Conservation (phyloP, 2,888 invertebrate genomes). For the Julus scandinavius region DNA sequence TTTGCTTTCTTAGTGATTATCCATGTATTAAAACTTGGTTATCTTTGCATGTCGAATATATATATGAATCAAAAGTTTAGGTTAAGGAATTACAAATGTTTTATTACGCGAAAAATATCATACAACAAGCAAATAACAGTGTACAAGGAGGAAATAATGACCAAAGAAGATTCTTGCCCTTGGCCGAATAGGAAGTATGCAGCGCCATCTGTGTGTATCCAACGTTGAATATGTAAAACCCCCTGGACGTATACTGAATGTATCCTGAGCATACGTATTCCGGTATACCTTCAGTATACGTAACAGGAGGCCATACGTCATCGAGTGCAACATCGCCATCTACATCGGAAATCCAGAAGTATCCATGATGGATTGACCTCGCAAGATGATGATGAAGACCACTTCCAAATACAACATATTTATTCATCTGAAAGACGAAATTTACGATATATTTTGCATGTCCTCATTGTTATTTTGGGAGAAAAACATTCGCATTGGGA, state of each 20-base stretch:
- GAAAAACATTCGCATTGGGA: neutral
- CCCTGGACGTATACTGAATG: slow-evolving; percentile 99
- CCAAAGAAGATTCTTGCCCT: neutral
- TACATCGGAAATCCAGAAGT: neutral
- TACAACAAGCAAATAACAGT: neutral
- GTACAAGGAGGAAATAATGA: neutral
- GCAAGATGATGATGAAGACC: slow-evolving; percentile 11
- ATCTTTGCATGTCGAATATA: too few relatives aligned
- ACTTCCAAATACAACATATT: neutral
- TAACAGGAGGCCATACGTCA: slow-evolving; percentile 95
- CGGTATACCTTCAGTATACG: slow-evolving; percentile 99
- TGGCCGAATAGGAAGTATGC: neutral
- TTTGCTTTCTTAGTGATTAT: too few relatives aligned
- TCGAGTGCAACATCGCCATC: slow-evolving; percentile 54
- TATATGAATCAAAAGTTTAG: too few relatives aligned
- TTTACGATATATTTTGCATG: neutral
- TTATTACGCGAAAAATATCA: neutral
- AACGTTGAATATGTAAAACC: slow-evolving; percentile 68
- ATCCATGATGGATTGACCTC: neutral
- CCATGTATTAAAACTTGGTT: too few relatives aligned
- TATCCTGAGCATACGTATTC: slow-evolving; percentile 98
- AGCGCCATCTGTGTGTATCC: neutral
- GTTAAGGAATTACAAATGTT: neutral
- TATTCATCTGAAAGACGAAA: slow-evolving; percentile 4
- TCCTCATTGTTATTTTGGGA: neutral